Evolutionary conservation across 2,113 vertebrate genomes (phyloP).

Genomic region (Sylvilagus bachmani): DNA sequence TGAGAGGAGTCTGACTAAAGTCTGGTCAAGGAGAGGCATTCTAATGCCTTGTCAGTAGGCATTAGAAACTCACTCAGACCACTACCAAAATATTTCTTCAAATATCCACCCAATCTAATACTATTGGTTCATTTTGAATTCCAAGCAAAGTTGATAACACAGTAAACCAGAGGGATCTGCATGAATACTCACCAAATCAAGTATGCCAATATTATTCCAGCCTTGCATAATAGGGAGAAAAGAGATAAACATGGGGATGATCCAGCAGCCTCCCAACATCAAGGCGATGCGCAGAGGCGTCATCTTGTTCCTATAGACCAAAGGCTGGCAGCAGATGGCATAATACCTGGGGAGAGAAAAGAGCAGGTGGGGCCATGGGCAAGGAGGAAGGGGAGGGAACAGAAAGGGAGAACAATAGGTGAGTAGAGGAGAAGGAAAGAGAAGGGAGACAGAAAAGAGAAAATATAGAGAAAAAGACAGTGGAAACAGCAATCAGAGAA

Average conservation of each 20-base stretch:
- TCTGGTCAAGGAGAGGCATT: background rate
- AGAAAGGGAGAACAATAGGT: background rate
- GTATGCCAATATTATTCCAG: slow-evolving; percentile 99
- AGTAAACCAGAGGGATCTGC: background rate
- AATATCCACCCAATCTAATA: background rate
- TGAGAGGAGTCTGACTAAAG: background rate
- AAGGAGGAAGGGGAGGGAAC: background rate
- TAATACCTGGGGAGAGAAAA: slow-evolving; percentile 92
- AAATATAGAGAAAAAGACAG: background rate
- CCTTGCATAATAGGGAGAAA: slow-evolving; percentile 99
- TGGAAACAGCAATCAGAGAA: background rate
- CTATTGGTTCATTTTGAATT: slow-evolving; percentile 14
- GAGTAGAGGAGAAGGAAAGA: background rate
- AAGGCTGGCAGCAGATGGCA: slow-evolving; percentile 98
- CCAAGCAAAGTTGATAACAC: background rate
- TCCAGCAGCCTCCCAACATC: slow-evolving; percentile 99
- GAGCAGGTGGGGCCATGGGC: background rate
- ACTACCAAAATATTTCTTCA: background rate
- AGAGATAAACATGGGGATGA: slow-evolving; percentile 97
- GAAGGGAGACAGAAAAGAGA: background rate
- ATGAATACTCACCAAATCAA: slow-evolving; percentile 93
- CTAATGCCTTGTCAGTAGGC: background rate
- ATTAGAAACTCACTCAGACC: background rate
- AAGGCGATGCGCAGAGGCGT: slow-evolving; percentile 95
- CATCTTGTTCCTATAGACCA: slow-evolving; percentile 99